Base-by-base conservation (phyloP, 2,113 vertebrate genomes). In the Hyperopisus bebe region DNA sequence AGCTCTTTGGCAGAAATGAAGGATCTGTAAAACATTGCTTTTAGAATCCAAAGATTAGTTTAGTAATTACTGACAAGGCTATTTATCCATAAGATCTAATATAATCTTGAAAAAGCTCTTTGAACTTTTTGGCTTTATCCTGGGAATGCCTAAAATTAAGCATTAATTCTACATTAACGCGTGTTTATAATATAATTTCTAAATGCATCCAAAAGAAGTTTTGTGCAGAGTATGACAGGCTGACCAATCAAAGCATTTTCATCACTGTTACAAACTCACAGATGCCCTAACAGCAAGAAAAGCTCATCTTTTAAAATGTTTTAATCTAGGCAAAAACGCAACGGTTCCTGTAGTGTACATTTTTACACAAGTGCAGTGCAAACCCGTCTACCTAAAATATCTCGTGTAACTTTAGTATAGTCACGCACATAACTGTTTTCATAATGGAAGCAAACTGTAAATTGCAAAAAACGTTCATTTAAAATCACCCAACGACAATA, bases 1-100 rank as follows among this genome's bases (percentile, higher is more conserved):
- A 95, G 92, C 93, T 92, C 92, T 94, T 93, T 94, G 92, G 92
- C 93, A 95, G 91, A 94, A 93, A 95, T 90, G 94, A 87, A 93
- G 92, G 90, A 93, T 94, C 94, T 89, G 88, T 94, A 93, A 88
- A 66, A 90, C 90, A 89, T 66, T 86, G 44, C 58, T 74, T 84
- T 74, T 19, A 83, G 88, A 90, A 86, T 91, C 46, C 92, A 84
- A 89, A 90, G 35, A 91, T 80, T 62, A 85, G 88, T 84, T 90
- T 86, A 91, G 89, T 91, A 90, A 91, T 80, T 88, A 90, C 91
- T 87, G 88, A 90, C 82, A 82, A 80, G 74, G 31, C 74, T 88
- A 77, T 90, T 44, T 24, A 86, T 90, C 74, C 46, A 86, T 86
- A 88, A 42, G 48, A 50, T 87, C 27, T 87, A 87, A 53, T 53